These are phyloP conservation scores for Timema podura DNA, from an alignment of 2,888 invertebrate species.

Conservation along the genomic window DNA sequence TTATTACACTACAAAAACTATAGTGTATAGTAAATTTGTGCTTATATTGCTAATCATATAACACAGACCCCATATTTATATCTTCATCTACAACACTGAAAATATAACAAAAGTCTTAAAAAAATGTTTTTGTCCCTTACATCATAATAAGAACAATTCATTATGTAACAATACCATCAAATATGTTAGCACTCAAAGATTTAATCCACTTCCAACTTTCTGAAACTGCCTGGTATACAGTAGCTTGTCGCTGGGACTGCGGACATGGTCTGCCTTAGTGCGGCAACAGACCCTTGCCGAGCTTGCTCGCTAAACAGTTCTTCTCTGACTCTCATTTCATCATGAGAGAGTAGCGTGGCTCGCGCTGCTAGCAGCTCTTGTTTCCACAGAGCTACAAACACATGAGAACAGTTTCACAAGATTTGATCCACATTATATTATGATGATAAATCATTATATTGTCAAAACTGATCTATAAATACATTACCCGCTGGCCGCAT, in stretches of 20 bases:
- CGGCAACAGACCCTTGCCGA: slow-evolving; percentile 70
- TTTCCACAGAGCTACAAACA: slow-evolving; percentile 51
- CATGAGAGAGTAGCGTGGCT: slow-evolving; percentile 63
- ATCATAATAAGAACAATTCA: no score
- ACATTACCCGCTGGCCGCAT: no score
- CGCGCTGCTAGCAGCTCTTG: slow-evolving; percentile 59
- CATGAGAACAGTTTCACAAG: slow-evolving; percentile 3
- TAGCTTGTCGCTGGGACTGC: slow-evolving; percentile 39
- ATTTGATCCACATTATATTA: background rate
- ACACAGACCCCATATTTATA: no score
- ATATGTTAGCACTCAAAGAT: no score
- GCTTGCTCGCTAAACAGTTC: slow-evolving; percentile 68
- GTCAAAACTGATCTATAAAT: slow-evolving; percentile 7
- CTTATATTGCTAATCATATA: no score
- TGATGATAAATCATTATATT: slow-evolving; percentile 15
- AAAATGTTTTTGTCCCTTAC: no score
- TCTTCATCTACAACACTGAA: no score
- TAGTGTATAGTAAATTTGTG: no score
- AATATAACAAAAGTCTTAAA: no score
- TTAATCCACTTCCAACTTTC: slow-evolving; percentile 75
- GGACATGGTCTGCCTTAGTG: slow-evolving; percentile 53
- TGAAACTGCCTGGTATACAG: slow-evolving; percentile 65
- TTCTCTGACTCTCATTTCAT: slow-evolving; percentile 57
- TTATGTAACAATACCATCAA: no score
- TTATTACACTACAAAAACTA: no score